Evolutionary conservation across 2,888 invertebrate species (phyloP), one percentile per base, ranked within the genome.

Genomic region (Cecidostiba fungosa): DNA sequence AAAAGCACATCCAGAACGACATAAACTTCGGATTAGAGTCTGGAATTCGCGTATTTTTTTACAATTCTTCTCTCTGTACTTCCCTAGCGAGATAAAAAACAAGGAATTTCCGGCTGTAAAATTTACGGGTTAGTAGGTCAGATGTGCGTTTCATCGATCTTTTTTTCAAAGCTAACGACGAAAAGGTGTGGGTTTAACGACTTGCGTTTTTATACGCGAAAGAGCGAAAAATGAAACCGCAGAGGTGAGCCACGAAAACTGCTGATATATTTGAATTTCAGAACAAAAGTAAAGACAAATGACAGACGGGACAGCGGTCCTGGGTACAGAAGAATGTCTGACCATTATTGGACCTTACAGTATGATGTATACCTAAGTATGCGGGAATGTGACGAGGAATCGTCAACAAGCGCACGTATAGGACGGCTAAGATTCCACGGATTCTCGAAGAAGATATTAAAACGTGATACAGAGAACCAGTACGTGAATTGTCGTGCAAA

Each of bases 121-220:
- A 66, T 66, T 66, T 26, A 66, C 23, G 29, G 66, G 66, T 66
- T 16, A 66, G 26, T 66, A 66, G 66, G 66, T 66, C 66, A 66
- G 66, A 66, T 66, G 29, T 66, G 66, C 66, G 29, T 66, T 66
- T 26, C 23, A 66, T 66, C 66, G 66, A 66, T 66, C 29, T 6
- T 66, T 66, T 66, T 29, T 66, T 66, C 14, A 26, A 66, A 29
- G 66, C 66, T 59, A 59, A 59, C 54, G 54, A 59, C 54, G 54
- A 1, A 59, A n/a, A 59, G 54, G 54, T 59, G 54, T 59, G 54
- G 66, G 12, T 66, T 66, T 66, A 29, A 66, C 66, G 66, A 26
- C 66, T 59, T 59, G 54, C 29, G 14, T 8, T 12, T 62, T 62
- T 66, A 29, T 66, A 66, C 29, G 29, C 12, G 66, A 66, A 3